These are phyloP conservation scores for Gambusia yucatana DNA, from an alignment of 2,797 vertebrate species.

Conservation along the genomic window DNA sequence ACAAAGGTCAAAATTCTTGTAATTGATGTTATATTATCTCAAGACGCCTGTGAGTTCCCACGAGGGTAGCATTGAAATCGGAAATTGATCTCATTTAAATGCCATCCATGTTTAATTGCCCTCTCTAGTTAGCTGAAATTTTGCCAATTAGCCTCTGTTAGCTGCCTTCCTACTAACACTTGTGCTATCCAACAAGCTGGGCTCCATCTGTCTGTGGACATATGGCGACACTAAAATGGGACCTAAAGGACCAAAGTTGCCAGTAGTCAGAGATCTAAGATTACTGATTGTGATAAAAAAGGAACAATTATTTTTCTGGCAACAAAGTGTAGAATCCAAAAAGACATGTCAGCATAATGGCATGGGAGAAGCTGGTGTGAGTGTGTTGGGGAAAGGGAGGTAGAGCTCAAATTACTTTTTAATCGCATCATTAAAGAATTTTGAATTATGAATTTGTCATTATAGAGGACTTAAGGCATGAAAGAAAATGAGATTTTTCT, in stretches of 20 bases:
- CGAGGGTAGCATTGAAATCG: not conserved
- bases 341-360: conserved; percentile 18
- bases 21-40: not conserved
- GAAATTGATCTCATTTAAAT: conserved; percentile 19
- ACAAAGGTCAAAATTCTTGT: conserved; percentile 1
- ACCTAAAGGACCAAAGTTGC: conserved; percentile 60
- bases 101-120: conserved; percentile 11
- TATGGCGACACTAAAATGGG: conserved; percentile 56
- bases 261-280: conserved; percentile 58
- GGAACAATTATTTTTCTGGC: conserved; percentile 52
- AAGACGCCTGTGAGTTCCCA: not conserved
- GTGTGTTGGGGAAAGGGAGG: not conserved
- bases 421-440: conserved; percentile 82
- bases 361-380: conserved; percentile 10
- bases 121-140: conserved; percentile 25
- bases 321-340: conserved; percentile 33
- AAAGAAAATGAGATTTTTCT: conserved; percentile 52
- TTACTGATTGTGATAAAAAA: conserved; percentile 71
- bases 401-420: conserved; percentile 74
- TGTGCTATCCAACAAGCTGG: conserved; percentile 19
- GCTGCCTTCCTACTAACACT: conserved; percentile 12
- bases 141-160: conserved; percentile 36
- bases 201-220: conserved; percentile 41
- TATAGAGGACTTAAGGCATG: conserved; percentile 65
- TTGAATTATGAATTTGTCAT: conserved; percentile 80